These are phyloP conservation scores for Pseudochromis fuscus DNA, from an alignment of 2,797 vertebrate species.

Conservation along the genomic window DNA sequence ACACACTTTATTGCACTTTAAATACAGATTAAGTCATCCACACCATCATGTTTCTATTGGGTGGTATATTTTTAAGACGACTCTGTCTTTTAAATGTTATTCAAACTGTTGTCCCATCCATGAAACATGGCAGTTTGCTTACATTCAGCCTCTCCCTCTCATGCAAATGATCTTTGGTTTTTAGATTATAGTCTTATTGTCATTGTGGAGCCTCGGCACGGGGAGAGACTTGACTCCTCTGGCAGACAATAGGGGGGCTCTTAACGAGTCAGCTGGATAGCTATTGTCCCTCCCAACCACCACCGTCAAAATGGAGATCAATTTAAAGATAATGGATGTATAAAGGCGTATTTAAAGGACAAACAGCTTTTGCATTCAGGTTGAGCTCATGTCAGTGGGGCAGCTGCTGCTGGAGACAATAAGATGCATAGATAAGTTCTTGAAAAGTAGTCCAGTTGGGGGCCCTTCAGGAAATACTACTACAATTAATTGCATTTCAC, in stretches of 20 bases:
- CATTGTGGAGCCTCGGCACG: constrained; percentile 54
- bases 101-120: background rate
- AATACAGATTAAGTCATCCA: background rate
- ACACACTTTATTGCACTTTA: background rate
- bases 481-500: background rate
- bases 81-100: background rate
- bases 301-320: constrained; percentile 58
- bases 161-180: constrained; percentile 72
- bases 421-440: background rate
- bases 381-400: background rate
- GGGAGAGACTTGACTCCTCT: constrained; percentile 64
- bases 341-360: constrained; percentile 34
- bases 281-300: constrained; percentile 63
- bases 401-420: background rate
- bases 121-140: constrained; percentile 26
- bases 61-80: background rate
- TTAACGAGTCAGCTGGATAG: constrained; percentile 74
- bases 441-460: constrained; percentile 1
- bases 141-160: constrained; percentile 39
- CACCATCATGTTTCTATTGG: too few species aligned
- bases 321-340: constrained; percentile 63
- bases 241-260: constrained; percentile 71
- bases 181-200: constrained; percentile 73
- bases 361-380: constrained; percentile 32
- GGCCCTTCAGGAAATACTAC: constrained; percentile 13